Percentiles rank a stretch among this genome's conserved stretches.
Evolutionary conservation across 1,140 invertebrate genomes (phyloP).

Genomic region (Cydia splendana): DNA sequence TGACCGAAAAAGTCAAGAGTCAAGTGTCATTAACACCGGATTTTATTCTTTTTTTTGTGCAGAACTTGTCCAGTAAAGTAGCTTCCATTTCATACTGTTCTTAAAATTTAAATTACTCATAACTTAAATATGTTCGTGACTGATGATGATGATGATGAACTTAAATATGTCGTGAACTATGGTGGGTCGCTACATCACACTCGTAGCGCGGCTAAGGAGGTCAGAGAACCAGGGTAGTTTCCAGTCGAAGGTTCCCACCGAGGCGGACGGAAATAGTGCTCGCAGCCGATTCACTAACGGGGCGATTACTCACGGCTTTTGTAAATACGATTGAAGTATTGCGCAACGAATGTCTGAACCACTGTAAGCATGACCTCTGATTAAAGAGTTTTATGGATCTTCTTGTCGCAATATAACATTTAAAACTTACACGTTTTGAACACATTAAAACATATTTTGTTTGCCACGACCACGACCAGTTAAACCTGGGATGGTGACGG

Average conservation of each 20-base stretch:
- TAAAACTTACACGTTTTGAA: no score
- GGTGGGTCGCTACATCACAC: slow-evolving; percentile 44
- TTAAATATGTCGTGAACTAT: not conserved
- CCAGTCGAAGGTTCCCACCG: slow-evolving; percentile 48
- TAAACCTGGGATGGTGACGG: not conserved
- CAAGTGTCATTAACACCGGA: no score
- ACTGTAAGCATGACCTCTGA: not conserved
- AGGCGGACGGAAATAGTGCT: slow-evolving; percentile 61
- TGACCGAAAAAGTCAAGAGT: no score
- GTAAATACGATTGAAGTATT: not conserved
- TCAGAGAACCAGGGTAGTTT: slow-evolving; percentile 56
- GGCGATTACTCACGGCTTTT: slow-evolving; percentile 52
- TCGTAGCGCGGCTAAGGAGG: slow-evolving; percentile 41
- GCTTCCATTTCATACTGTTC: not conserved
- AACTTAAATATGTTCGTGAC: not conserved
- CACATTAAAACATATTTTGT: no score
- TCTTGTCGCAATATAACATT: not conserved
- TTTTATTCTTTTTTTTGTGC: no score
- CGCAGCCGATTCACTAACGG: slow-evolving; percentile 53
- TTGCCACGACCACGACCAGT: no score
- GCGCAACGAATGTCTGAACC: not conserved
- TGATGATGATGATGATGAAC: not conserved
- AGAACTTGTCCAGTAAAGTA: no score
- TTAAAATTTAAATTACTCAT: not conserved
- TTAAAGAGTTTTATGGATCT: not conserved